A percentile compares a stretch with the other conserved stretches of the same genome.
Evolutionary conservation across 2,797 vertebrate species (phyloP).

Genomic region (Melanotaenia nigrans): DNA sequence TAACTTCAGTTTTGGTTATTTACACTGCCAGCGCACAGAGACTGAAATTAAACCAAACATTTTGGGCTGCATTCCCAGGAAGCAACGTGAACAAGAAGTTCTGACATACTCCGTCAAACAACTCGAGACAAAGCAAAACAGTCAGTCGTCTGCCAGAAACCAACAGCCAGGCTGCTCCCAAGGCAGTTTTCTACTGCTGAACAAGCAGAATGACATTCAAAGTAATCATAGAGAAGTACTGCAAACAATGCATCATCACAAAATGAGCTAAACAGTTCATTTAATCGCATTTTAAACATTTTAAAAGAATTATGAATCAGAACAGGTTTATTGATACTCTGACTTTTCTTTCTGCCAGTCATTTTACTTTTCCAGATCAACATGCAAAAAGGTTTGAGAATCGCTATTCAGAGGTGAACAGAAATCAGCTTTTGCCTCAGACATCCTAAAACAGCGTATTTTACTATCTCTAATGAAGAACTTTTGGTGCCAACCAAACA

Average conservation of each 20-base stretch:
- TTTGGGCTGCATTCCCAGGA: slow-evolving; percentile 64
- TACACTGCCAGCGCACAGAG: slow-evolving; percentile 47
- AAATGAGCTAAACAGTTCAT: slow-evolving; percentile 1
- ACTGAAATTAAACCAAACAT: slow-evolving; percentile 71
- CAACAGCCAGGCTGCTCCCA: slow-evolving; percentile 16
- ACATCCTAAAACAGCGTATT: no score
- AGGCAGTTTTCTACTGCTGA: slow-evolving; percentile 24
- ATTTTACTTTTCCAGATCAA: no score
- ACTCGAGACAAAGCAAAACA: slow-evolving; percentile 27
- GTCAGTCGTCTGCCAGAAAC: slow-evolving; percentile 27
- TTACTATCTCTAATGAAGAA: no score
- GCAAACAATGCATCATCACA: neutral
- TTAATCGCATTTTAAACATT: neutral
- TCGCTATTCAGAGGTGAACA: no score
- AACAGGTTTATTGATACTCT: neutral
- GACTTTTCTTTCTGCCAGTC: no score
- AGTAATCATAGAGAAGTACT: neutral
- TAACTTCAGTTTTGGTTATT: slow-evolving; percentile 45
- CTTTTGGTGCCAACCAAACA: no score
- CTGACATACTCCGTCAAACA: slow-evolving; percentile 60
- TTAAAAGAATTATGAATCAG: neutral
- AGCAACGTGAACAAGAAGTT: slow-evolving; percentile 70
- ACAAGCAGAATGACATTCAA: slow-evolving; percentile 17
- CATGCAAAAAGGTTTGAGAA: neutral
- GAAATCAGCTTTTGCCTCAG: no score